Evolutionary conservation across 2,888 invertebrate species (phyloP), one percentile per base, ranked within the genome.

Genomic region (Criorhina ranunculi): DNA sequence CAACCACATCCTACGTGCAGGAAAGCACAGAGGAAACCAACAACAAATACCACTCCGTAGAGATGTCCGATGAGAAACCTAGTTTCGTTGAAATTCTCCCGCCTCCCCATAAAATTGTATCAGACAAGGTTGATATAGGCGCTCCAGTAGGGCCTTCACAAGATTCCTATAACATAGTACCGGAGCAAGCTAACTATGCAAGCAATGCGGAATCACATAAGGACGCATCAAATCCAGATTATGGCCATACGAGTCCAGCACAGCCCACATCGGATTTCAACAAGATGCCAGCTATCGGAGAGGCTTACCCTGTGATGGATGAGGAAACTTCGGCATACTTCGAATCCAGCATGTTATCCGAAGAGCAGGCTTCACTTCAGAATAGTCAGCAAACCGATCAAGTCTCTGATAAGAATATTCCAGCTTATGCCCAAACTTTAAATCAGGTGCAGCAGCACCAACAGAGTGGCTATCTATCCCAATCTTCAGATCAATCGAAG

Each of bases 201-300:
- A 4, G 76, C 81, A 7, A 70, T 77, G 6, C 81, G 76, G 33
- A 82, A 17, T 82, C 80, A 0, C 81, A 86, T 29, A 66, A 81
- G 12, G 75, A 77, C 24, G 35, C 83, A 15, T 29, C 69, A 1
- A 83, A 83, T 11, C 83, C 83, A 2, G 64, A 85, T 8, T 91
- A 90, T 0, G 91, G 91, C 3, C 89, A 91, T 62, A 90, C 91
- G 0, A 83, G 90, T 87, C 91, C 91, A 0, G 88, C 88, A 4
- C 88, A 89, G 0, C 90, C 89, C 5, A 91, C 91, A 2, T 90
- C 91, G 0, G 89, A 91, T 44, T 91, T 91, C 53, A 91, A 91
- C 66, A 91, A 91, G 86, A 91, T 91, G 91, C 91, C 91, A 0
- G 90, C 88, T 2, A 86, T 90, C 69, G 91, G 91, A 19, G 89